Percentiles rank a stretch among this genome's conserved stretches.
Conservation (phyloP, 2,113 vertebrate species). For the Elachura formosa region DNA sequence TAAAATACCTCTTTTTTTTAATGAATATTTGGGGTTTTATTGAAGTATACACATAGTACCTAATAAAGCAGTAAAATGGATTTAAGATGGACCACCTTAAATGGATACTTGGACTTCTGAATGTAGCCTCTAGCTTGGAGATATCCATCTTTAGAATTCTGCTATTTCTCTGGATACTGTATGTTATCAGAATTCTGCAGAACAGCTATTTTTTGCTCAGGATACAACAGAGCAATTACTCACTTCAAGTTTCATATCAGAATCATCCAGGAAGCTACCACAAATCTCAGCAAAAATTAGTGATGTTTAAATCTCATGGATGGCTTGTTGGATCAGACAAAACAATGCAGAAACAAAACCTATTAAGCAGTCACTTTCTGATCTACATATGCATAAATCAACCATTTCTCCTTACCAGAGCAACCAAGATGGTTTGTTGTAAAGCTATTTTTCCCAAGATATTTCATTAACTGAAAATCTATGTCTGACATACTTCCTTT, state of each 20-base stretch:
- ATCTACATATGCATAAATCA: background rate
- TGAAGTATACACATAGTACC: background rate
- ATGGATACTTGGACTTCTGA: background rate
- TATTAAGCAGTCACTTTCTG: background rate
- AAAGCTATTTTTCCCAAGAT: background rate
- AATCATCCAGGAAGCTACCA: background rate
- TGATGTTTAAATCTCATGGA: background rate
- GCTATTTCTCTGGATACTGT: background rate
- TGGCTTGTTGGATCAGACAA: background rate
- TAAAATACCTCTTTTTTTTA: background rate
- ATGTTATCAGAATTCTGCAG: background rate
- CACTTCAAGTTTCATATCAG: background rate
- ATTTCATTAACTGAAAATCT: background rate
- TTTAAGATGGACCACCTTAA: background rate
- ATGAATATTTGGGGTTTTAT: background rate
- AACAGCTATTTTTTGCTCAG: background rate
- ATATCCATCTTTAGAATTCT: background rate
- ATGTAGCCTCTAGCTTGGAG: background rate
- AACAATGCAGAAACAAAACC: background rate
- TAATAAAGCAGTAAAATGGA: fast-evolving
- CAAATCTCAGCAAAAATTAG: background rate
- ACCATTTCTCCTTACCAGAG: background rate
- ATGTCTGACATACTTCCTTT: background rate
- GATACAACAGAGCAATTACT: background rate
- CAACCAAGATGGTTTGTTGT: background rate